Conservation (phyloP, 2,797 vertebrate species). For the Cuculus canorus region DNA sequence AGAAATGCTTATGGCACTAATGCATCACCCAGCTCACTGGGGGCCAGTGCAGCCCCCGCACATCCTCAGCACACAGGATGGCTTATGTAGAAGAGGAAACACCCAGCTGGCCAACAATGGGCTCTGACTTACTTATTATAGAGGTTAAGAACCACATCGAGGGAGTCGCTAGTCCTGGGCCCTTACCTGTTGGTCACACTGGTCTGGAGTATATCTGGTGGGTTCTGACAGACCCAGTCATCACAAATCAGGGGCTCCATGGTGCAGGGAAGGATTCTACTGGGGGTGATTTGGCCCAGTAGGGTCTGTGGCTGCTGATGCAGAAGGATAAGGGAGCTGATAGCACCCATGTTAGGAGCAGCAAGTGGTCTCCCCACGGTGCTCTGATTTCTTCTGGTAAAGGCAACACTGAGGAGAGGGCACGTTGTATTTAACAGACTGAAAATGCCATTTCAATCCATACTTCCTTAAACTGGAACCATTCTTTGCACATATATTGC, state of each 20-base stretch:
- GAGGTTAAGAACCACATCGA: not conserved
- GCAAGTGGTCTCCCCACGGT: not conserved
- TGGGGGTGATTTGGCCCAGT: not conserved
- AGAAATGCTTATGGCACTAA: not conserved
- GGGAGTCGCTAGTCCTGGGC: not conserved
- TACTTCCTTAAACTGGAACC: accelerated
- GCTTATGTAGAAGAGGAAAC: not conserved
- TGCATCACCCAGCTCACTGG: accelerated
- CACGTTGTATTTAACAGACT: not conserved
- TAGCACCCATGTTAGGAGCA: accelerated
- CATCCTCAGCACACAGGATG: accelerated
- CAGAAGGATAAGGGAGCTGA: not conserved
- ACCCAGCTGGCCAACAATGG: accelerated
- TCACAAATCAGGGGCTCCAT: not conserved
- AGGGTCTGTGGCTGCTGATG: not conserved
- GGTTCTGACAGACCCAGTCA: not conserved
- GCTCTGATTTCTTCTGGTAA: not conserved
- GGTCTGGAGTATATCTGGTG: not conserved
- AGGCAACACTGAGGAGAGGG: not conserved
- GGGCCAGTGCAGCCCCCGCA: not conserved
- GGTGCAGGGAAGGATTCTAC: not conserved
- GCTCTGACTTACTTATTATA: accelerated
- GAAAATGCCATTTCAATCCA: not conserved
- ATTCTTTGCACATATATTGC: not conserved
- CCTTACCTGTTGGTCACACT: not conserved